phyloP scores from a whole-genome alignment of 23 tunicate genomes.

The Phallusia fumigata region DNA sequence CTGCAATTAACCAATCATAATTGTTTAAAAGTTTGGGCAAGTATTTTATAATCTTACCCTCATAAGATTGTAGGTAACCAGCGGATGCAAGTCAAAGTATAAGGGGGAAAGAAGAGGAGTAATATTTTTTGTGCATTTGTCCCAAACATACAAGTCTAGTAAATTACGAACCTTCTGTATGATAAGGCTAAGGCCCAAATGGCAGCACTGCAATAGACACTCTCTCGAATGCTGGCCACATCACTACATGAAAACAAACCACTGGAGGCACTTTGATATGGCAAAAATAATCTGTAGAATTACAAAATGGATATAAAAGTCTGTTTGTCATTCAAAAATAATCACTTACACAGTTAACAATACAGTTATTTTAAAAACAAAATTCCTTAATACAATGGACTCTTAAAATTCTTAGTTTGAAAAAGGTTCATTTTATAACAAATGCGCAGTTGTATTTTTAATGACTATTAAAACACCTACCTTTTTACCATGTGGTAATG shows the following conservation, averaged over 20 bases:
- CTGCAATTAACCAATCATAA: too few species aligned
- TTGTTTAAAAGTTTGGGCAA: too few species aligned
- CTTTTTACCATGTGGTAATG: conserved; percentile 41
- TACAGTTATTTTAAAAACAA: not conserved
- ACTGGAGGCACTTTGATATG: conserved; percentile 70
- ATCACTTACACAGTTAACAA: not conserved
- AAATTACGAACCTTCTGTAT: conserved; percentile 68
- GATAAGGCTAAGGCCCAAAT: conserved; percentile 86
- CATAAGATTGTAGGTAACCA: too few species aligned
- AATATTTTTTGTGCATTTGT: too few species aligned
- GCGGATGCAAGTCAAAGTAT: too few species aligned
- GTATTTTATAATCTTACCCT: too few species aligned
- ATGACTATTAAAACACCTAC: not conserved
- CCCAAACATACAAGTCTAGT: too few species aligned
- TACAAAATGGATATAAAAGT: not conserved
- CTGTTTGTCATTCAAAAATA: not conserved
- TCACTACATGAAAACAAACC: conserved; percentile 73
- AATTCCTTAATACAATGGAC: too few species aligned
- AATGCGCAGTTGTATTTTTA: not conserved
- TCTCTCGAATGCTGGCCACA: conserved; percentile 74
- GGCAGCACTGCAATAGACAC: conserved; percentile 89
- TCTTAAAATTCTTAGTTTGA: too few species aligned
- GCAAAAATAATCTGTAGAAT: conserved; percentile 32
- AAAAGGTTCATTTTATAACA: not conserved
- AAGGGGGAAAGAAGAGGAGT: too few species aligned